A percentile compares a stretch with the other conserved stretches of the same genome.
These are phyloP conservation scores for Xanthostigma xanthostigma DNA, from an alignment of 2,888 invertebrate genomes.

Conservation along the genomic window DNA sequence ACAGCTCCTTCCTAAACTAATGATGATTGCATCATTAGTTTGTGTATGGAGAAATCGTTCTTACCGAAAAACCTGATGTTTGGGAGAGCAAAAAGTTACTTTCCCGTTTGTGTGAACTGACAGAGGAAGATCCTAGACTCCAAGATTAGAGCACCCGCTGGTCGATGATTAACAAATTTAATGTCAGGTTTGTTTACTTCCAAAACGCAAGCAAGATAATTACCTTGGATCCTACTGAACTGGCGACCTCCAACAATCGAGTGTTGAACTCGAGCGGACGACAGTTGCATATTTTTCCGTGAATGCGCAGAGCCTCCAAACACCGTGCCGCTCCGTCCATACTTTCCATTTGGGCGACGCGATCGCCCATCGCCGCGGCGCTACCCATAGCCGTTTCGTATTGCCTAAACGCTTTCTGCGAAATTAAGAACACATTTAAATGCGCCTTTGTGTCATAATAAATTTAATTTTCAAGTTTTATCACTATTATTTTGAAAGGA, in stretches of 20 bases:
- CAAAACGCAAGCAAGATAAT: conserved; percentile 1
- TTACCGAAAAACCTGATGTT: no score
- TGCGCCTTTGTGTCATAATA: neutral
- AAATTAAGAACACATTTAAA: conserved; percentile 12
- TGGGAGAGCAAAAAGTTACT: no score
- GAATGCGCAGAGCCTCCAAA: conserved; percentile 56
- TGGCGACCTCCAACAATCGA: conserved; percentile 65
- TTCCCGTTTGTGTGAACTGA: no score
- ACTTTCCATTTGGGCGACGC: conserved; percentile 77
- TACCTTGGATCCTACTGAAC: conserved; percentile 77
- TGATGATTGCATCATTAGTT: no score
- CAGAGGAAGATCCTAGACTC: no score
- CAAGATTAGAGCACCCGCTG: no score
- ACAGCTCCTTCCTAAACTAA: no score
- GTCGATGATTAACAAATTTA: no score
- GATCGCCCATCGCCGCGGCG: conserved; percentile 65
- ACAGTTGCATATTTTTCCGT: conserved; percentile 77
- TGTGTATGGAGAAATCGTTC: no score
- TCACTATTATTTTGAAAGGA: conserved; percentile 17
- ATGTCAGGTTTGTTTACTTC: no score
- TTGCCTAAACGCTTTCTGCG: conserved; percentile 56
- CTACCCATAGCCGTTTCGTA: conserved; percentile 78
- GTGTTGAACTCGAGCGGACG: conserved; percentile 76
- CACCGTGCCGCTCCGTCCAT: conserved; percentile 80
- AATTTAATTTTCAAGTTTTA: conserved; percentile 8